Base-by-base conservation (phyloP, 2,888 invertebrate genomes). In the Cephus pygmeus region DNA sequence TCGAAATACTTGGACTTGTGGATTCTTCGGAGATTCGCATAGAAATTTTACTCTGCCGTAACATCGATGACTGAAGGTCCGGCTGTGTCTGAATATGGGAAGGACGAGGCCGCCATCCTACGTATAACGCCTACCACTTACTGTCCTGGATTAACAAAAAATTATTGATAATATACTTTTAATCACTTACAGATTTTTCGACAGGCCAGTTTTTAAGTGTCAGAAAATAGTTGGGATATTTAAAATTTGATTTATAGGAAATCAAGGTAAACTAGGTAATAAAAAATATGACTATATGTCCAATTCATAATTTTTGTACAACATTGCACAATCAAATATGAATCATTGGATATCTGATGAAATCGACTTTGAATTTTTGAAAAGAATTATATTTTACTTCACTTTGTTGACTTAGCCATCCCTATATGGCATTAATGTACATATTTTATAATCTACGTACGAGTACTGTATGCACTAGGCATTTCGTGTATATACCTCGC, bases 81-180 rank as follows among this genome's bases (percentile, higher is more conserved):
- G 71, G 71, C 31, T 34, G 71, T 34, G 71, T 34, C 85, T 83
- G 76, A 84, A 85, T 88, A 88, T 83, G 86, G 85, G 75, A 84
- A 84, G 79, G 83, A 81, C 81, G 82, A 86, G 83, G 83, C 69
- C 80, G 71, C 34, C 76, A 79, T 69, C 85, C 85, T 81, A 86
- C 84, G 34, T 80, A 56, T 82, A 23, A 56, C 81, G 77, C 82
- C 84, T 79, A 56, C 34, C 74, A 84, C 77, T 79, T 83, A 75
- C 75, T 74, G 76, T 79, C 73, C 79, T 80, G 78, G 74, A 80
- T 76, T 77, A 76, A 81, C 81, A 75, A 75, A 83, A 87, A 85
- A 85, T 81, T 68, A 36, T 77, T 74, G 56, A 34, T 35, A 73
- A n/a, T 77, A 56, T 56, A 23, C 6, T 23, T 40, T 9, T 23